A percentile compares a stretch with the other conserved stretches of the same genome.
phyloP scores from a whole-genome alignment of 2,113 vertebrate species.

The Lasiurus cinereus region DNA sequence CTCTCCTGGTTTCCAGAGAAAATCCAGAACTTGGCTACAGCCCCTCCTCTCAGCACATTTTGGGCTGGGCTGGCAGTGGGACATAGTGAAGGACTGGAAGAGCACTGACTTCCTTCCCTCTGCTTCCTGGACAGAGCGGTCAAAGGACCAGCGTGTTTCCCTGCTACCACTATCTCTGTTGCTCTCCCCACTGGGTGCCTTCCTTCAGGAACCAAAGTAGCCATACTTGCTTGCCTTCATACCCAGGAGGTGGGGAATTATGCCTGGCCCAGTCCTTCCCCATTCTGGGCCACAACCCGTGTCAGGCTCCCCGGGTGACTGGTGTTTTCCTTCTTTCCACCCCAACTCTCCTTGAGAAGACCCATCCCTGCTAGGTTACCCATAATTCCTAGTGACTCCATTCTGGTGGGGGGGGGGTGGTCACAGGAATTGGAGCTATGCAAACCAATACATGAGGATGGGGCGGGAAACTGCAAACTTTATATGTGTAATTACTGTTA shows the following conservation, averaged over 20 bases:
- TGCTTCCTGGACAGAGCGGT: constrained; percentile 62
- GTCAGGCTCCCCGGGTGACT: neutral
- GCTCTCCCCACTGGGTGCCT: constrained; percentile 71
- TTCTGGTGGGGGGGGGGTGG: neutral
- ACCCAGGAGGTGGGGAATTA: neutral
- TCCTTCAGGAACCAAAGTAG: constrained; percentile 50
- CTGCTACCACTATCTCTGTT: constrained; percentile 19
- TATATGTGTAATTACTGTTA: constrained; percentile 81
- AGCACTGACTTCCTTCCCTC: constrained; percentile 28
- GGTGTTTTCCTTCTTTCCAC: neutral
- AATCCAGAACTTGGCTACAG: constrained; percentile 47
- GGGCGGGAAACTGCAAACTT: constrained; percentile 21
- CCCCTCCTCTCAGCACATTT: constrained; percentile 27
- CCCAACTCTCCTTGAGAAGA: constrained; percentile 45
- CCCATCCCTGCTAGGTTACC: constrained; percentile 46
- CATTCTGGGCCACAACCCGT: neutral
- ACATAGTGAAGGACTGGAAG: constrained; percentile 44
- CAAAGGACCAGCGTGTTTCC: constrained; percentile 5
- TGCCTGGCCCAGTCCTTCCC: neutral
- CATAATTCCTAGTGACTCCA: constrained; percentile 44
- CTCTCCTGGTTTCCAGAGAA: constrained; percentile 70
- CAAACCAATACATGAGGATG: constrained; percentile 56
- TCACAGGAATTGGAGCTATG: constrained; percentile 47
- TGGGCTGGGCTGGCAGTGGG: constrained; percentile 52
- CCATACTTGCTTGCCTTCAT: constrained; percentile 59